These are phyloP conservation scores for Halocynthia aurantium DNA, from an alignment of 23 tunicate genomes.

Conservation along the genomic window DNA sequence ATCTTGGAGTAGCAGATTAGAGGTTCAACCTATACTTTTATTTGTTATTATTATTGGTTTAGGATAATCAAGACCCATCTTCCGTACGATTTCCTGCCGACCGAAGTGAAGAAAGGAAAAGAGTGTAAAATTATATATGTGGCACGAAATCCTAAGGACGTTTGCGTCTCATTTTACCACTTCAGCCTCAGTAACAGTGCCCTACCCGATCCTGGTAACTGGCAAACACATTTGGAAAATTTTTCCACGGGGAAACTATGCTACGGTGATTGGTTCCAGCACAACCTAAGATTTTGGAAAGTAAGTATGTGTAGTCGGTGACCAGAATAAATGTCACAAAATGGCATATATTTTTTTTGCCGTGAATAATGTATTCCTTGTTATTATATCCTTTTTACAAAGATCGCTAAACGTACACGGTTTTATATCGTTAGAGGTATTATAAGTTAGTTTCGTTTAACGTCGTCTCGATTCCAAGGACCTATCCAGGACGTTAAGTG, in stretches of 20 bases:
- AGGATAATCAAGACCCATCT: constrained; percentile 22
- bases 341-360: too few relatives aligned
- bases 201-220: constrained; percentile 20
- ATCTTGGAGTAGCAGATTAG: too few relatives aligned
- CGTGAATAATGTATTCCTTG: too few relatives aligned
- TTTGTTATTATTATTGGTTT: background rate
- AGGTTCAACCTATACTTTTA: background rate
- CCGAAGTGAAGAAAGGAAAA: background rate
- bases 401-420: too few relatives aligned
- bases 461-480: too few relatives aligned
- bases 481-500: too few relatives aligned
- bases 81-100: constrained; percentile 13
- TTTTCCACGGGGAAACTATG: background rate
- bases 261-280: constrained; percentile 10
- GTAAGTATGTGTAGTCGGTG: background rate
- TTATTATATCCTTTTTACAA: too few relatives aligned
- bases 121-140: constrained; percentile 16
- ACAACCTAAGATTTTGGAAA: constrained; percentile 6
- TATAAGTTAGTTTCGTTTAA: too few relatives aligned
- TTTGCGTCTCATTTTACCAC: constrained; percentile 13
- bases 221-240: constrained; percentile 1
- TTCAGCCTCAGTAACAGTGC: constrained; percentile 6
- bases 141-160: constrained; percentile 21
- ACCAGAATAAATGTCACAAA: too few relatives aligned
- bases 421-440: too few relatives aligned